A percentile compares a stretch with the other conserved stretches of the same genome.
These are phyloP conservation scores for Hypena proboscidalis DNA, from an alignment of 2,888 invertebrate species.

Conservation along the genomic window DNA sequence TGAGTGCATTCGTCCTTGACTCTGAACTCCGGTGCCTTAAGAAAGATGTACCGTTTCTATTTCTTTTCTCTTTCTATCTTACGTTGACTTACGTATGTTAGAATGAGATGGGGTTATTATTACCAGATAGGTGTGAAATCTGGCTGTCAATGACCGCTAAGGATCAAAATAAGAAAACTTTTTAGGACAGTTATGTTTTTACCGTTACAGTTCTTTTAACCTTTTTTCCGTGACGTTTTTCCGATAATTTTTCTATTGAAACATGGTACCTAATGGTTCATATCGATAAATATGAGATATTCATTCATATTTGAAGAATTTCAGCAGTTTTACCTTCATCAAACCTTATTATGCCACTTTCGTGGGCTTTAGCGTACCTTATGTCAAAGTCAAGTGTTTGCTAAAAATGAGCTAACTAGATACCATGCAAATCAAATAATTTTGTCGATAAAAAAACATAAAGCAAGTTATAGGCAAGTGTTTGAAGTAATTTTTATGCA, in stretches of 20 bases:
- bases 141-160: conserved; percentile 79
- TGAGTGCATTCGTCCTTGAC: conserved; percentile 79
- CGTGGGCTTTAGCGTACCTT: no score
- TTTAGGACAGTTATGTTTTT: conserved; percentile 59
- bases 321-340: no score
- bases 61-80: conserved; percentile 52
- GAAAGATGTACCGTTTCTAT: conserved; percentile 75
- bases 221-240: conserved; percentile 30
- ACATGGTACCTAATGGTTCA: not conserved
- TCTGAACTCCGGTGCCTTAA: conserved; percentile 61
- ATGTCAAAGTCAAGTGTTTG: no score
- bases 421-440: no score
- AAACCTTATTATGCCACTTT: no score
- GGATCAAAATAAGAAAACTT: conserved; percentile 71
- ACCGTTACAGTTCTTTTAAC: conserved; percentile 70
- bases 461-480: no score
- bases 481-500: no score
- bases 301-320: no score
- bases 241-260: conserved; percentile 2
- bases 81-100: conserved; percentile 21
- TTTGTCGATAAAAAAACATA: no score
- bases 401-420: no score
- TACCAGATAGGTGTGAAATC: conserved; percentile 66
- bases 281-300: conserved; percentile 2
- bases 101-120: conserved; percentile 59